A percentile compares a stretch with the other conserved stretches of the same genome.
These are phyloP conservation scores for Syngnathoides biaculeatus DNA, from an alignment of 2,113 vertebrate species.

Conservation along the genomic window DNA sequence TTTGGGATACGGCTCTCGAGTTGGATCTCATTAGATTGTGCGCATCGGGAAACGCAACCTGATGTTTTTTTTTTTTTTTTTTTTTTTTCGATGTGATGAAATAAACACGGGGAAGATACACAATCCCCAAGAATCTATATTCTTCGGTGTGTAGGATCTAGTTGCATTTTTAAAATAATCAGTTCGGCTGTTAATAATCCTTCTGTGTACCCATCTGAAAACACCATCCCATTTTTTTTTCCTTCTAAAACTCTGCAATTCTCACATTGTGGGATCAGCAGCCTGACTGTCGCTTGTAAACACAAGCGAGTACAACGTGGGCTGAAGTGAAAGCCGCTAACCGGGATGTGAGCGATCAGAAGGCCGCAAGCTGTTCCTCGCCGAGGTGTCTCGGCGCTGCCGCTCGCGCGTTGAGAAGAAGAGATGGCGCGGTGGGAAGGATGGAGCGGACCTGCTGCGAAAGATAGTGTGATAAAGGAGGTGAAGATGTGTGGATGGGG, in stretches of 20 bases:
- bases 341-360: constrained; percentile 16
- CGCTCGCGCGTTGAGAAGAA: background rate
- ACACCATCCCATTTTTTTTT: background rate
- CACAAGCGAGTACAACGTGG: background rate
- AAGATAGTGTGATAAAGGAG: background rate
- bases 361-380: constrained; percentile 13
- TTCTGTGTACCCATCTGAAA: too few species aligned
- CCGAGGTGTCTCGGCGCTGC: background rate
- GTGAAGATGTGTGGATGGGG: background rate
- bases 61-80: too few species aligned
- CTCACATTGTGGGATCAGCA: constrained; percentile 1
- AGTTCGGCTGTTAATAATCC: background rate
- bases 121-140: too few species aligned
- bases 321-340: constrained; percentile 4
- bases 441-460: background rate
- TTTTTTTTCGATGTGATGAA: background rate
- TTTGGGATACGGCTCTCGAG: background rate
- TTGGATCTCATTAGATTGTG: background rate
- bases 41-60: background rate
- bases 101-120: too few species aligned
- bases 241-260: background rate
- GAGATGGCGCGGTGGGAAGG: background rate
- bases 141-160: background rate
- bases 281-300: background rate
- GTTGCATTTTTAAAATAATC: background rate